Evolutionary conservation across 2,888 invertebrate genomes (phyloP).

Genomic region (Sminthurides aquaticus): DNA sequence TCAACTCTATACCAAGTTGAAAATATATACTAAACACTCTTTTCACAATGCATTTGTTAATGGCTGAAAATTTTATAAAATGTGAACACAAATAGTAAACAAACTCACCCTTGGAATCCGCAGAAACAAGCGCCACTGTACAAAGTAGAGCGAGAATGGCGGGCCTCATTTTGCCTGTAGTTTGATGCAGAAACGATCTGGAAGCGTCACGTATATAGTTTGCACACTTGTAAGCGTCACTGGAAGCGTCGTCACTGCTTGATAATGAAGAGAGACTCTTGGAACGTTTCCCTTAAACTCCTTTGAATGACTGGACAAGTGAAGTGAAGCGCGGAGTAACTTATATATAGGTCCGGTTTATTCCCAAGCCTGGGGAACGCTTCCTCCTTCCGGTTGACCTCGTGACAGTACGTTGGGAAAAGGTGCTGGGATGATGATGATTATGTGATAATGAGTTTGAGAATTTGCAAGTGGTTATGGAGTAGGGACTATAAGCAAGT

Average conservation of each 20-base stretch:
- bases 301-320: not conserved
- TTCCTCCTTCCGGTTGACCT: conserved; percentile 25
- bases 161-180: too few species aligned
- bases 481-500: not conserved
- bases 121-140: not conserved
- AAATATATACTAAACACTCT: too few species aligned
- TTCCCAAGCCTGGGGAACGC: conserved; percentile 12
- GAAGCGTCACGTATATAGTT: too few species aligned
- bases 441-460: conserved; percentile 3
- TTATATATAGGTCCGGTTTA: conserved; percentile 18
- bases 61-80: too few species aligned
- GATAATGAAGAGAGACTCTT: not conserved
- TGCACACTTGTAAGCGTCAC: too few species aligned
- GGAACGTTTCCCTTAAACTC: not conserved
- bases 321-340: conserved; percentile 1
- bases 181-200: too few species aligned
- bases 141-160: not conserved
- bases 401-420: conserved; percentile 1
- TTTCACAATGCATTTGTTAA: too few species aligned
- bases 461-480: conserved; percentile 4
- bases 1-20: too few species aligned
- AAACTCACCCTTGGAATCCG: too few species aligned
- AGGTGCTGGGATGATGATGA: not conserved
- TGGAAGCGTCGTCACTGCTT: too few species aligned
- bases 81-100: too few species aligned